A percentile compares a stretch with the other conserved stretches of the same genome.
Evolutionary conservation across 2,888 invertebrate genomes (phyloP).

Genomic region (Antheraea yamamai): DNA sequence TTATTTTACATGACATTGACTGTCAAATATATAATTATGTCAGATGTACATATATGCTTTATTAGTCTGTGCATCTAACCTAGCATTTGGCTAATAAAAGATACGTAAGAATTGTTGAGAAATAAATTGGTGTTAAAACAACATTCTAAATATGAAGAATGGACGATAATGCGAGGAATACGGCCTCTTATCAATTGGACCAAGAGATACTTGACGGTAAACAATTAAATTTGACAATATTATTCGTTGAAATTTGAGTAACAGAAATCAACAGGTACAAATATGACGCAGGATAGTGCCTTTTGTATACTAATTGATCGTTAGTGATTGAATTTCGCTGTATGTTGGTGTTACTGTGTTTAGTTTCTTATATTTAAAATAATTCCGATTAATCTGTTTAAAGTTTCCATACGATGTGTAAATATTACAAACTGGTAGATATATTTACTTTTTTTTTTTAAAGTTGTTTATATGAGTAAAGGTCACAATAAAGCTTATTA

Average conservation of each 20-base stretch:
- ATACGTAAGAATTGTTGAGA: slow-evolving; percentile 42
- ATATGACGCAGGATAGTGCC: slow-evolving; percentile 33
- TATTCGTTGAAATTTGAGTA: slow-evolving; percentile 24
- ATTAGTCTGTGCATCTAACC: slow-evolving; percentile 39
- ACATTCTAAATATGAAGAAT: slow-evolving; percentile 77
- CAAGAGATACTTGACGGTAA: slow-evolving; percentile 77
- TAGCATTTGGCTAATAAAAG: slow-evolving; percentile 43
- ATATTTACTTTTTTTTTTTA: not conserved
- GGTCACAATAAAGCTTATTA: not conserved
- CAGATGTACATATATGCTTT: not conserved
- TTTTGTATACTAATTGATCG: slow-evolving; percentile 22
- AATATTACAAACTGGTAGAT: not conserved
- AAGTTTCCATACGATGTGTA: not conserved
- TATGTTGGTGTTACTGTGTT: not conserved
- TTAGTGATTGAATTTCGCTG: slow-evolving; percentile 4
- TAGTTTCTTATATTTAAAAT: not conserved
- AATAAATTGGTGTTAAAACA: slow-evolving; percentile 38
- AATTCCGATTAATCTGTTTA: not conserved
- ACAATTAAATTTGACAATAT: slow-evolving; percentile 30
- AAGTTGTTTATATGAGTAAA: not conserved
- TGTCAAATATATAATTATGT: slow-evolving; percentile 22
- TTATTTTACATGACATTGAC: slow-evolving; percentile 18
- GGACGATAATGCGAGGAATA: slow-evolving; percentile 76
- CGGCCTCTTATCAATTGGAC: slow-evolving; percentile 73
- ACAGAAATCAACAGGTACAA: slow-evolving; percentile 40